Evolutionary conservation across 2,797 vertebrate species (phyloP), one percentile per base, ranked within the genome.

Genomic region (Phataginus tricuspis): DNA sequence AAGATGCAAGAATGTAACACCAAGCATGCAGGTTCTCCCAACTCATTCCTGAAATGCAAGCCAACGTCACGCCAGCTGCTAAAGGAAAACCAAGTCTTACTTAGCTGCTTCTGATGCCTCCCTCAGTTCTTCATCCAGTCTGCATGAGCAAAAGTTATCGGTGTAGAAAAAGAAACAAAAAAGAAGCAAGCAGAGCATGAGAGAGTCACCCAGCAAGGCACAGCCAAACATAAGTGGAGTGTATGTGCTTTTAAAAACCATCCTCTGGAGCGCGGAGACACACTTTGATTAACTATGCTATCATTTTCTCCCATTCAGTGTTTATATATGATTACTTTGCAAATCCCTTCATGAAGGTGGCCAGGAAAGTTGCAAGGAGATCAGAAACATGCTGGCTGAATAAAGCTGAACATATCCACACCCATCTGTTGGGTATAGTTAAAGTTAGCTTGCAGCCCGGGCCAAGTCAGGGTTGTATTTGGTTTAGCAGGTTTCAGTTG

Each of bases 121-220:
- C 97, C 99, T 99, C 98, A 99, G 98, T 96, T 99, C 99, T 98
- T 99, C 98, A 98, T 99, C 99, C 99, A 99, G 99, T 98, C 99
- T 99, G 99, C 98, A 95, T 96, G 93, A 98, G 97, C 97, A 99
- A 98, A 98, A 98, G 96, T 98, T 98, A 98, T 95, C 91, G 90
- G 93, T 75, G 97, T 80, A 97, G 92, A 94, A 96, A 98, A 98
- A 98, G 91, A 98, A 98, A 98, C 96, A 98, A 94, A 97, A 97
- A 94, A 98, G 80, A 98, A 96, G 98, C 97, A 98, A 98, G 98
- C 98, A 98, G 90, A 98, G 96, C 98, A 14, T 99, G 97, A 99
- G 98, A 98, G 66, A 98, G 90, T 98, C 98, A 98, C 98, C 96
- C 86, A 97, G 98, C 98, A 98, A 98, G 98, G 98, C 98, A 97